Evolutionary conservation across 2,113 vertebrate genomes (phyloP), one percentile per base, ranked within the genome.

Genomic region (Chauna torquata): DNA sequence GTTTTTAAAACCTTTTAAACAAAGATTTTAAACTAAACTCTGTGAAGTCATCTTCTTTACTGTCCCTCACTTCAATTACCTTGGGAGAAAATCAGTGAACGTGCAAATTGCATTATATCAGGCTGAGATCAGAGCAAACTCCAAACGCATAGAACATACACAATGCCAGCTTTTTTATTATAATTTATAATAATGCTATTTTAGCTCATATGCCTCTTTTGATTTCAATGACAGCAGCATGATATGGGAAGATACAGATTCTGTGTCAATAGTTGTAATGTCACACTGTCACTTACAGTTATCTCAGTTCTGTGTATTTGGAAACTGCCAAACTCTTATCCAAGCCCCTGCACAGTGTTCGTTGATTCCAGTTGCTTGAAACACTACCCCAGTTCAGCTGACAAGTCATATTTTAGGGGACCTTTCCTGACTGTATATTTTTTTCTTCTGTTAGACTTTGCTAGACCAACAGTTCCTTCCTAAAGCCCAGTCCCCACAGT

Each of bases 401-500:
- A 18, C 28, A 64, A 6, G 18, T 54, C 55, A n/a, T 32, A 6
- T 32, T 81, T 72, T 49, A 27, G 47, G 23, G 89, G 40, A 12
- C 12, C 7, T 88, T 75, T 68, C 64, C 32, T 45, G 14, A n/a
- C 9, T 38, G 27, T 30, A 8, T 5, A 8, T 5, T 57, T 28
- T 79, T 58, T 6, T 71, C 42, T 50, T 71, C n/a, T 14, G 25
- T 49, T 50, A 82, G 36, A 24, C 18, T 47, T 47, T 25, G 13
- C 11, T 49, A 64, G 30, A 30, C 12, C 47, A 57, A 13, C 27
- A 40, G 23, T 45, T 78, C 52, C 40, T 40, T 61, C 58, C 52
- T 47, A 49, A 49, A 58, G 2, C 25, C 6, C 40, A 3, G 10
- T 42, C 36, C n/a, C 49, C 0, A 0, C 40, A 59, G 54, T 25